Evolutionary conservation across 2,113 vertebrate species (phyloP), one percentile per base, ranked within the genome.

Genomic region (Morphnarchus princeps): DNA sequence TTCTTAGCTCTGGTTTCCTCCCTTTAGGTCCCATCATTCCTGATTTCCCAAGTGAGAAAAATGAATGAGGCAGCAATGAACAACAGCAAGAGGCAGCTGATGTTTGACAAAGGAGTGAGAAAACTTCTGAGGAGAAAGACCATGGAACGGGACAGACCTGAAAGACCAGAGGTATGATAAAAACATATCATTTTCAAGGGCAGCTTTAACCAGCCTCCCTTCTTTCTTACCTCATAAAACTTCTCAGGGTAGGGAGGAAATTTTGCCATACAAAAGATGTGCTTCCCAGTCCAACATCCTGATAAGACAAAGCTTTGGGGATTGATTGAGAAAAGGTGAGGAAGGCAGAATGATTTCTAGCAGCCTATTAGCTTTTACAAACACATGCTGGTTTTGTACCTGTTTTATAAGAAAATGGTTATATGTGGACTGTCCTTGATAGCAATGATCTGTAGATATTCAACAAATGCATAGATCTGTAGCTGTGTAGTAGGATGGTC

Each of bases 41-140:
- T 99, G 87, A 98, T 99, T 94, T 98, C 98, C 40, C 99, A 99
- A 87, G 98, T 99, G 62, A 98, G 99, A 96, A 99, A 99, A 97
- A 98, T 99, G 98, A 99, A 99, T 36, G 99, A 99, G 78, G 98
- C 98, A 17, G 97, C 99, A 10, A 97, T 97, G 97, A 98, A 89
- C 76, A 98, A 97, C 93, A 98, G 98, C 85, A 98, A 98, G 96
- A 99, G 97, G 54, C 98, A 98, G 29, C 96, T 98, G 29, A 98
- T 98, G 87, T 98, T 98, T 76, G 98, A 98, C 25, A 98, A 98
- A 74, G 98, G 97, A 54, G 98, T 98, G 87, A 98, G 98, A 90
- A 98, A 98, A 80, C 98, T 99, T 28, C 97, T 99, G 82, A 98
- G 98, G 94, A 98, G 98, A 89, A 99, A 98, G 95, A 99, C 98